These are phyloP conservation scores for Cladopsammia gracilis DNA, from an alignment of 64 coral and sea anemone genomes.

Conservation along the genomic window DNA sequence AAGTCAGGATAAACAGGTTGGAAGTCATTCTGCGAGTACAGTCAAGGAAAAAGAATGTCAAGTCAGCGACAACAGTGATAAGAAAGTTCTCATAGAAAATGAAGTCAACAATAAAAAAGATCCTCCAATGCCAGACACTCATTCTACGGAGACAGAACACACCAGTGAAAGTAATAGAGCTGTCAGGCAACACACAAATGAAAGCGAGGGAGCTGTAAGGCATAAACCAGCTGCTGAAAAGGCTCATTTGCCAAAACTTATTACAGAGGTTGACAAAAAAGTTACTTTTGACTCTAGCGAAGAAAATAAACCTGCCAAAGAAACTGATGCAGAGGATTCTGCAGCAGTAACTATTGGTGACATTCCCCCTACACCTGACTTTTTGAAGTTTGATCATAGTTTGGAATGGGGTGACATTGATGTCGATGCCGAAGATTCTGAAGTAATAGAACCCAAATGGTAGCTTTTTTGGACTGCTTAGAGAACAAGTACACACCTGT, in stretches of 20 bases:
- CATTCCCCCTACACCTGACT: constrained; percentile 32
- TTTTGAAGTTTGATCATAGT: background rate
- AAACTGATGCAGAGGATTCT: background rate
- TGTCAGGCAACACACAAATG: background rate
- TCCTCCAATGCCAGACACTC: background rate
- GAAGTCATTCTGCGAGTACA: background rate
- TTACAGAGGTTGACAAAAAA: constrained; percentile 2
- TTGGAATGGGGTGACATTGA: constrained; percentile 14
- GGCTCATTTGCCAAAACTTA: constrained; percentile 19
- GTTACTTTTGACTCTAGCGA: background rate
- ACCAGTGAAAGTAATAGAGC: background rate
- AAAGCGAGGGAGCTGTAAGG: background rate
- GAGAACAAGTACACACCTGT: background rate
- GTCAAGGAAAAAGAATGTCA: background rate
- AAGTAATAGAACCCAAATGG: background rate
- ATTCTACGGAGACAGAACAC: background rate
- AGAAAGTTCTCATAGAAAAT: background rate
- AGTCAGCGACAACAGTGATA: too few species aligned
- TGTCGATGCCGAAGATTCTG: background rate
- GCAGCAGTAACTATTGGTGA: background rate
- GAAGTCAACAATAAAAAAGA: background rate
- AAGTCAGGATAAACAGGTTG: background rate
- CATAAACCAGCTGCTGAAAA: background rate
- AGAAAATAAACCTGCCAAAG: background rate
- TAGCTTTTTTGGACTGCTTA: background rate